Percentiles rank a stretch among this genome's conserved stretches.
These are phyloP conservation scores for Netelia virgata DNA, from an alignment of 2,888 invertebrate species.

Conservation along the genomic window DNA sequence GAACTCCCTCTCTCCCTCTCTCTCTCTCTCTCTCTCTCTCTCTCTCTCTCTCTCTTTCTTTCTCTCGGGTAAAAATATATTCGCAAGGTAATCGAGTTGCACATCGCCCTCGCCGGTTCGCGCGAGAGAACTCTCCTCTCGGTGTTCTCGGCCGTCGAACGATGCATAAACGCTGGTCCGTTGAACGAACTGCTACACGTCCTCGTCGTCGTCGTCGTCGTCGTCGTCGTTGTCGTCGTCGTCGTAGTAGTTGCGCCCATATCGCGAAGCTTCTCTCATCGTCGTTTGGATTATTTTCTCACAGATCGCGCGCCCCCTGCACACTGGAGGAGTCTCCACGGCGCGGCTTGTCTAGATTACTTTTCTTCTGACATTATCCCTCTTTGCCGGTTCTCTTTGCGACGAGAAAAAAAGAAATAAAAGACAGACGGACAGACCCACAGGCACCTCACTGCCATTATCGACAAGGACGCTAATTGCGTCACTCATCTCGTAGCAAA, in stretches of 20 bases:
- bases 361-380: constrained; percentile 76
- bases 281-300: constrained; percentile 75
- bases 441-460: constrained; percentile 73
- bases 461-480: constrained; percentile 80
- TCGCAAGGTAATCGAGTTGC: constrained; percentile 78
- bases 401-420: constrained; percentile 27
- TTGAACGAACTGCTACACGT: constrained; percentile 30
- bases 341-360: constrained; percentile 73
- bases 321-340: neutral
- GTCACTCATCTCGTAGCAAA: constrained; percentile 62
- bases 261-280: constrained; percentile 23
- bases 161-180: constrained; percentile 69
- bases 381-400: constrained; percentile 56
- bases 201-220: neutral
- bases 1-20: constrained; percentile 18
- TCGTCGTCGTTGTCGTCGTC: constrained; percentile 13
- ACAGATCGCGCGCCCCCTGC: constrained; percentile 65
- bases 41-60: neutral
- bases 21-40: neutral
- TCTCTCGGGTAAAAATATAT: constrained; percentile 60
- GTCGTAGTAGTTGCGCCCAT: constrained; percentile 20
- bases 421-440: constrained; percentile 28
- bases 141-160: constrained; percentile 42
- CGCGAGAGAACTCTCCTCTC: constrained; percentile 45
- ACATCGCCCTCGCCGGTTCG: constrained; percentile 52